Conservation (phyloP, 2,797 vertebrate genomes). For the Cyclopterus lumpus region DNA sequence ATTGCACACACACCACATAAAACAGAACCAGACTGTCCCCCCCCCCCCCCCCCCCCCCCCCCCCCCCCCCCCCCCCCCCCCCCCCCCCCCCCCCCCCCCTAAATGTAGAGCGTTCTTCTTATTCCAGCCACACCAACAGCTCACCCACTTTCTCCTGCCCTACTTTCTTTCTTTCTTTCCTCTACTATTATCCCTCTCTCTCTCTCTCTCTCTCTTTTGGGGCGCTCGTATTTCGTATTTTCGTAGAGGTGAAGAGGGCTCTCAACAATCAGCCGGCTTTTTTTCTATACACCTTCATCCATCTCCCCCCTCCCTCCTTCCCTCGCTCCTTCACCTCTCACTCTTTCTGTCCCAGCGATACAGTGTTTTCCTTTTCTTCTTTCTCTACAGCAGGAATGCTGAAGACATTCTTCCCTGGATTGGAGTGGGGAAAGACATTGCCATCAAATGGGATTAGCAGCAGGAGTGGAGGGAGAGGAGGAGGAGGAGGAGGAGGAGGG, state of each 20-base stretch:
- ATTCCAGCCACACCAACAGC: slow-evolving; percentile 64
- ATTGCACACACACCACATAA: slow-evolving; percentile 84
- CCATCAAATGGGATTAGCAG: slow-evolving; percentile 86
- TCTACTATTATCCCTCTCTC: slow-evolving; percentile 17
- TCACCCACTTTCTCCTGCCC: slow-evolving; percentile 62
- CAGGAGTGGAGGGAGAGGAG: slow-evolving; percentile 62
- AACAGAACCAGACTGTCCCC: slow-evolving; percentile 82
- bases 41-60: background rate
- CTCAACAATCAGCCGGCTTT: background rate
- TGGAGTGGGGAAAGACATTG: slow-evolving; percentile 77
- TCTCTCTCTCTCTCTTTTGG: background rate
- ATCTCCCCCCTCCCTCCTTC: slow-evolving; percentile 45
- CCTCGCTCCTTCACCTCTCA: slow-evolving; percentile 1
- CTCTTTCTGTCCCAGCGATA: slow-evolving; percentile 34
- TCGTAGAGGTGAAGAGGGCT: slow-evolving; percentile 55
- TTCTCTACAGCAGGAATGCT: slow-evolving; percentile 75
- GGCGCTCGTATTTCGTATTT: slow-evolving; percentile 64
- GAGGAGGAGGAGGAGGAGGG: slow-evolving; percentile 26
- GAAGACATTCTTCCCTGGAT: slow-evolving; percentile 80
- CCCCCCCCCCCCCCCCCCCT: background rate
- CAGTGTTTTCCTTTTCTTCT: slow-evolving; percentile 20
- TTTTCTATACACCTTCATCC: background rate
- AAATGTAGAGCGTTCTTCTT: slow-evolving; percentile 64
- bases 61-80: background rate
- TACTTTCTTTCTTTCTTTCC: slow-evolving; percentile 52